Evolutionary conservation across 37 sponge, comb jelly and placozoan genomes (phyloP).

Genomic region (Ephydatia muelleri): DNA sequence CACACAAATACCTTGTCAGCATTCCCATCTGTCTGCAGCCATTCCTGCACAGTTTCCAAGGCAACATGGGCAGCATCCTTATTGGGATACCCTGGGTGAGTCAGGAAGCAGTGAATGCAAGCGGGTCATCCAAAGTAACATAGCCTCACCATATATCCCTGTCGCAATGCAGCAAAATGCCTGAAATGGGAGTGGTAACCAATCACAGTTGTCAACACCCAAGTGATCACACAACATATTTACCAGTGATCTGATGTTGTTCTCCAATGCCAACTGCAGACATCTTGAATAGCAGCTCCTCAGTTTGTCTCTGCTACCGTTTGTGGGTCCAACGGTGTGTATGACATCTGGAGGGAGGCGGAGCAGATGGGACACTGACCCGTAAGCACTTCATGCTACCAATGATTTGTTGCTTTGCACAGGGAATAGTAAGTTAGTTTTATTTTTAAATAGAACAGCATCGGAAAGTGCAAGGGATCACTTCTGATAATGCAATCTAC

Average conservation of each 20-base stretch:
- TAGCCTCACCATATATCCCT: slow-evolving; percentile 78
- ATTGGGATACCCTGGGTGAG: slow-evolving; percentile 73
- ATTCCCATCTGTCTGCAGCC: slow-evolving; percentile 66
- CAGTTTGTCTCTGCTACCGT: slow-evolving; percentile 25
- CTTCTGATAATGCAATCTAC: background rate
- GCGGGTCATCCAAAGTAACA: too few relatives aligned
- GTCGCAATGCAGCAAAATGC: slow-evolving; percentile 93
- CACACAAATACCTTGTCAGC: slow-evolving; percentile 70
- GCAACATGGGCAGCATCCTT: slow-evolving; percentile 81
- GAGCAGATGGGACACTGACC: background rate
- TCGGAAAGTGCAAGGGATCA: too few relatives aligned
- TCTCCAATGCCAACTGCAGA: slow-evolving; percentile 52
- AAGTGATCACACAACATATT: too few relatives aligned
- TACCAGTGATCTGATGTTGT: slow-evolving; percentile 83
- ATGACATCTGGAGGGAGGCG: slow-evolving; percentile 61
- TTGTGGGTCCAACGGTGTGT: slow-evolving; percentile 90
- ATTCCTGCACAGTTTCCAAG: slow-evolving; percentile 57
- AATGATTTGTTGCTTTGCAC: too few relatives aligned
- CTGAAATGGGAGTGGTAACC: slow-evolving; percentile 23
- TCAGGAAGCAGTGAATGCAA: background rate
- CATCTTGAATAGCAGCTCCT: slow-evolving; percentile 72
- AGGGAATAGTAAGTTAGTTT: too few relatives aligned
- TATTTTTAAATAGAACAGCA: too few relatives aligned
- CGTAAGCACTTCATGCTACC: too few relatives aligned
- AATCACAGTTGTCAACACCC: too few relatives aligned